Conservation (phyloP, 2,797 vertebrate species). For the Pseudomugil gertrudae region DNA sequence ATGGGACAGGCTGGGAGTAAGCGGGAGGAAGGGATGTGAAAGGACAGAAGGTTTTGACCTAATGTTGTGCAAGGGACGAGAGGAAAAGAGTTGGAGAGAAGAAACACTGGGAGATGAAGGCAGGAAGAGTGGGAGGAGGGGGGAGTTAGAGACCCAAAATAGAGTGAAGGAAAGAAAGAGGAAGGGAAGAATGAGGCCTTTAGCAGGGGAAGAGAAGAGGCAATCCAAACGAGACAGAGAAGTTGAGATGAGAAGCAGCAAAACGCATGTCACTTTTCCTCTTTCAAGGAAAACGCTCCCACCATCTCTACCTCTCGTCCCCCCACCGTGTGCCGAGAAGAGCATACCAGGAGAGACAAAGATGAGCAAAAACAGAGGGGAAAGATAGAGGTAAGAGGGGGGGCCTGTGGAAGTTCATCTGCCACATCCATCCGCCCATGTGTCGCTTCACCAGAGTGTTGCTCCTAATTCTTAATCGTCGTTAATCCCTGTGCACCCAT, state of each 20-base stretch:
- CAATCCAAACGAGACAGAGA: constrained; percentile 24
- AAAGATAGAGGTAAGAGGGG: constrained; percentile 3
- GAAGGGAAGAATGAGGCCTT: constrained; percentile 59
- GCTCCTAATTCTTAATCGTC: constrained; percentile 78
- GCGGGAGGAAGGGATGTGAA: constrained; percentile 49
- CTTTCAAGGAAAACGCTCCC: constrained; percentile 58
- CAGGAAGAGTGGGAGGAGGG: constrained; percentile 75
- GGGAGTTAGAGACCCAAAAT: constrained; percentile 56
- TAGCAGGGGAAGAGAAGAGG: constrained; percentile 42
- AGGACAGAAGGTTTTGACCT: constrained; percentile 71
- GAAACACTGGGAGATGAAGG: constrained; percentile 57
- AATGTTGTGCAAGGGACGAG: constrained; percentile 61
- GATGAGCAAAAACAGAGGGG: constrained; percentile 1
- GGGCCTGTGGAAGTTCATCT: constrained; percentile 65
- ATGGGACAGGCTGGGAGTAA: constrained; percentile 31
- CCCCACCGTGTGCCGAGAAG: constrained; percentile 14
- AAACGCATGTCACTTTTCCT: constrained; percentile 47
- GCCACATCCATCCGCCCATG: constrained; percentile 50
- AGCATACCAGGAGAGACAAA: constrained; percentile 12
- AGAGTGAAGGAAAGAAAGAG: constrained; percentile 62
- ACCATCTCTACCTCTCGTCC: constrained; percentile 19
- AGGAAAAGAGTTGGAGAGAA: constrained; percentile 62
- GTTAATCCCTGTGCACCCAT: constrained; percentile 73
- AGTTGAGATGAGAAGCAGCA: constrained; percentile 9
- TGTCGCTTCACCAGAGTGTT: constrained; percentile 63